Percentiles rank a stretch among this genome's conserved stretches.
phyloP scores from a whole-genome alignment of 2,888 invertebrate genomes.

The Sinohyriopsis cumingii region DNA sequence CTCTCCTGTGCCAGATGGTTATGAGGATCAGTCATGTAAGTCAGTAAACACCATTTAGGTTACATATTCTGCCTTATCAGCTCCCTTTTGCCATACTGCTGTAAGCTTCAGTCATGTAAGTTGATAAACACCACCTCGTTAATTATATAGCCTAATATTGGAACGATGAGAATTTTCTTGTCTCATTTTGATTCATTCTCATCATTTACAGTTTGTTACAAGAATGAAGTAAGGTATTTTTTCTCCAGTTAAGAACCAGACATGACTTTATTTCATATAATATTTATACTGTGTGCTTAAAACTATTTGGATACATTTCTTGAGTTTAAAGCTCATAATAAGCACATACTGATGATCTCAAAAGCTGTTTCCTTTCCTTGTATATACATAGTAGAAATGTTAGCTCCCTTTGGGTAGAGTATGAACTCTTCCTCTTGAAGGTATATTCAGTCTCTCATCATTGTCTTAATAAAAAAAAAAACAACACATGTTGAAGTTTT shows the following conservation, averaged over 20 bases:
- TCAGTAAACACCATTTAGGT: not conserved
- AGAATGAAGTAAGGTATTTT: not conserved
- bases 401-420: too few relatives aligned
- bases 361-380: too few relatives aligned
- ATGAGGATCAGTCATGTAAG: slow-evolving; percentile 64
- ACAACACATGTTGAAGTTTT: too few relatives aligned
- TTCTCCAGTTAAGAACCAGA: not conserved
- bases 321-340: not conserved
- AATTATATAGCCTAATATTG: slow-evolving; percentile 58
- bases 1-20: slow-evolving; percentile 59
- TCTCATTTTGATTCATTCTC: slow-evolving; percentile 53
- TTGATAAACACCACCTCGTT: slow-evolving; percentile 44
- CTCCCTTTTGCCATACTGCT: not conserved
- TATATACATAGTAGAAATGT: too few relatives aligned
- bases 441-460: too few relatives aligned
- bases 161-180: slow-evolving; percentile 61
- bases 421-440: too few relatives aligned
- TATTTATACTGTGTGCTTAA: too few relatives aligned
- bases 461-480: too few relatives aligned
- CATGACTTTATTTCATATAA: not conserved
- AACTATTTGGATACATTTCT: slow-evolving; percentile 1
- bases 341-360: too few relatives aligned
- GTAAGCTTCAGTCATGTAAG: too few relatives aligned
- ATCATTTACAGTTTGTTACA: slow-evolving; percentile 59
- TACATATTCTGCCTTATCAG: too few relatives aligned